These are phyloP conservation scores for Lochmaea crataegi DNA, from an alignment of 2,888 invertebrate genomes.

Conservation along the genomic window DNA sequence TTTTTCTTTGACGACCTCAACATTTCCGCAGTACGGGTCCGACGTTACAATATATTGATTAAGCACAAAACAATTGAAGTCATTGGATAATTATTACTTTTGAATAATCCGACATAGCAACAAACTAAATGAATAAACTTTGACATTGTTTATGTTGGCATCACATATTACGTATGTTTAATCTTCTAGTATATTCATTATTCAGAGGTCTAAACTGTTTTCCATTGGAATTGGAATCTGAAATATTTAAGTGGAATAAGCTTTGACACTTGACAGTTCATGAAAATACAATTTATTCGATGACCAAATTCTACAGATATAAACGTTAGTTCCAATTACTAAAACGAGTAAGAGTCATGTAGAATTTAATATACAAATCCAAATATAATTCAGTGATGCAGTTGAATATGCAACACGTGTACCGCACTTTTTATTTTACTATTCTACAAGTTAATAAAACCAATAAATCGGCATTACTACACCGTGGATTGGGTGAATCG, in stretches of 20 bases:
- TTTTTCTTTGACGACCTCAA: too few species aligned
- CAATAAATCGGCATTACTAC: constrained; percentile 56
- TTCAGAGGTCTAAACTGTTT: not conserved
- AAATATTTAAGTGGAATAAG: not conserved
- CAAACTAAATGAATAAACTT: too few species aligned
- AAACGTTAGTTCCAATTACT: constrained; percentile 1
- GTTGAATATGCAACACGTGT: constrained; percentile 32
- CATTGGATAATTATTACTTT: too few species aligned
- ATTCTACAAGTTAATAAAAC: constrained; percentile 55
- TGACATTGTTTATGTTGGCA: too few species aligned
- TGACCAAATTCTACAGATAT: not conserved
- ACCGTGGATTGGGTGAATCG: constrained; percentile 45
- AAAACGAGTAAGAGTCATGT: not conserved
- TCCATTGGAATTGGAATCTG: not conserved
- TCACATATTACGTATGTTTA: too few species aligned
- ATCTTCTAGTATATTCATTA: too few species aligned
- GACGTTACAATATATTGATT: too few species aligned
- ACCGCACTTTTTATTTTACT: constrained; percentile 43
- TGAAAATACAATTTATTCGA: too few species aligned
- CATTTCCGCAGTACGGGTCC: too few species aligned
- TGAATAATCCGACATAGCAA: too few species aligned
- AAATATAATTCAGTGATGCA: constrained; percentile 20
- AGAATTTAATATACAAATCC: not conserved
- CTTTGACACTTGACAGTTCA: too few species aligned
- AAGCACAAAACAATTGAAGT: too few species aligned